Evolutionary conservation across 2,888 invertebrate genomes (phyloP).

Genomic region (Drosophila diplacantha): DNA sequence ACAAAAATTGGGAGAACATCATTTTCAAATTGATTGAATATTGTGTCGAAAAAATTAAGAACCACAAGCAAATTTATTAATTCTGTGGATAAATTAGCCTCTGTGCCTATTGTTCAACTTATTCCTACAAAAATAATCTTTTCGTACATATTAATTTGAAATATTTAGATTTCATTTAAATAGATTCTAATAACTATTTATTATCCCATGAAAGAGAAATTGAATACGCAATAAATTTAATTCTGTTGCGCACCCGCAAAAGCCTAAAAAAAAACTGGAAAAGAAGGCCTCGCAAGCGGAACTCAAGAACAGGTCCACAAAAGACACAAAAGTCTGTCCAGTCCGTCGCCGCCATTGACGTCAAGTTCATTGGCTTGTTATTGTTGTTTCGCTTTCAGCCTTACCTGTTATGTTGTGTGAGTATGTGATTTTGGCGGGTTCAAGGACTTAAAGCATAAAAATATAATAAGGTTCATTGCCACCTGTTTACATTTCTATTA

Average conservation of each 20-base stretch:
- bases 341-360: slow-evolving; percentile 53
- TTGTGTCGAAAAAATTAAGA: no score
- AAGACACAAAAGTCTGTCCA: slow-evolving; percentile 36
- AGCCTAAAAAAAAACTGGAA: slow-evolving; percentile 25
- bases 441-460: slow-evolving; percentile 60
- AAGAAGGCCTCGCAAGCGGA: slow-evolving; percentile 32
- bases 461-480: slow-evolving; percentile 66
- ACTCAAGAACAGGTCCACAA: slow-evolving; percentile 56
- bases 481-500: slow-evolving; percentile 64
- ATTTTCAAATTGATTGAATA: no score
- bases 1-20: no score
- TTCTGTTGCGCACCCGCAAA: slow-evolving; percentile 51
- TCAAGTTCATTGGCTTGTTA: slow-evolving; percentile 54
- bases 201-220: slow-evolving; percentile 10
- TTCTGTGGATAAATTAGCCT: not conserved
- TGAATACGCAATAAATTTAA: slow-evolving; percentile 57
- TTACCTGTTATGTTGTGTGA: slow-evolving; percentile 21
- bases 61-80: not conserved
- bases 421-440: slow-evolving; percentile 46
- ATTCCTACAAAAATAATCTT: not conserved
- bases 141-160: not conserved
- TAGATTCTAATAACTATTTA: not conserved
- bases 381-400: slow-evolving; percentile 21
- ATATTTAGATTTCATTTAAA: not conserved
- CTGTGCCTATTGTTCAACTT: not conserved